Conservation (phyloP, 1,140 invertebrate genomes). For the Helicoverpa zea region DNA sequence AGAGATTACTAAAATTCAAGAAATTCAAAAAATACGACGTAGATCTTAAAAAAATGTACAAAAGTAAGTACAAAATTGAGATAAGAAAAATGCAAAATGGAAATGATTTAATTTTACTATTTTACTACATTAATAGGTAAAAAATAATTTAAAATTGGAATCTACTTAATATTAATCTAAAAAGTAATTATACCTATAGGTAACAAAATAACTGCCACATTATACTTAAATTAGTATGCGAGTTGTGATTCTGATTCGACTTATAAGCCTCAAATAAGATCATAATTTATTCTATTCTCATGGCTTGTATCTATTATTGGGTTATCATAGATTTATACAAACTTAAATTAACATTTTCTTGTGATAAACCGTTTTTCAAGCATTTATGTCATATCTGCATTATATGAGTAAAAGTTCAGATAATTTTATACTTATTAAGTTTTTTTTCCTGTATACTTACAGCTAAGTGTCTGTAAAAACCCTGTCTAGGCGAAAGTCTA, state of each 20-base stretch:
- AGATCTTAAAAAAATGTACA: too few relatives aligned
- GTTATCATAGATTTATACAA: background rate
- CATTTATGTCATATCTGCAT: too few relatives aligned
- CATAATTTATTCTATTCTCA: background rate
- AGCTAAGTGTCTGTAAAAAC: too few relatives aligned
- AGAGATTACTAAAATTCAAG: too few relatives aligned
- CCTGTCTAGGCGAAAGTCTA: too few relatives aligned
- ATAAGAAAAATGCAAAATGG: background rate
- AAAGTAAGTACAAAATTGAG: background rate
- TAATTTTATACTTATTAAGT: background rate
- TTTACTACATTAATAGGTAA: background rate
- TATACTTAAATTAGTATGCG: background rate
- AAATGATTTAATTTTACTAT: background rate
- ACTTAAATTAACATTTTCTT: too few relatives aligned
- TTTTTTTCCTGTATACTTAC: too few relatives aligned
- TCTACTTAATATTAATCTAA: background rate
- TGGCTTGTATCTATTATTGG: background rate
- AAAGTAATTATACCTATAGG: background rate
- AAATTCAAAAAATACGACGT: too few relatives aligned
- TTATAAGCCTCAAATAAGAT: background rate
- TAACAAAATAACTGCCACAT: background rate
- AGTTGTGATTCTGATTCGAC: constrained; percentile 10
- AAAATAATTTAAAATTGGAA: background rate
- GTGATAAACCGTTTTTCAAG: too few relatives aligned
- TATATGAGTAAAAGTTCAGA: too few relatives aligned